Evolutionary conservation across 2,888 invertebrate genomes (phyloP).

Genomic region (Orgyia antiqua): DNA sequence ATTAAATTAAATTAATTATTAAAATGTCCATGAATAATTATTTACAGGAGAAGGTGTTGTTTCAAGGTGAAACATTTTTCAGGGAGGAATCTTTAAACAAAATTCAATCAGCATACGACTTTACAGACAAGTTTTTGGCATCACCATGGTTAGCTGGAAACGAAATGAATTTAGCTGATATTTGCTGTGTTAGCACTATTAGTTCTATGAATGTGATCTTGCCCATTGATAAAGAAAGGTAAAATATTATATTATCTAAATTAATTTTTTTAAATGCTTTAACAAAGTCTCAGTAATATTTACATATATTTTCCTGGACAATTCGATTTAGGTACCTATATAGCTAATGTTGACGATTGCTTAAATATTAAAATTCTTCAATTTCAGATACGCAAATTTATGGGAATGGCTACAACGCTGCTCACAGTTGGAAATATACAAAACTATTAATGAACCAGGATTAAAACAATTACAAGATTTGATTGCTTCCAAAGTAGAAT

Average conservation of each 20-base stretch:
- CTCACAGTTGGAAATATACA: constrained; percentile 42
- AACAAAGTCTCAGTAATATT: no score
- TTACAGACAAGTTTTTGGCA: constrained; percentile 73
- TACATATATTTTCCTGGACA: no score
- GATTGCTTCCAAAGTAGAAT: constrained; percentile 24
- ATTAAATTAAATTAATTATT: no score
- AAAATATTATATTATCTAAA: no score
- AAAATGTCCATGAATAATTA: no score
- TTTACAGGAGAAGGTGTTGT: constrained; percentile 40
- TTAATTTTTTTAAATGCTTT: no score
- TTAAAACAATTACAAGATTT: constrained; percentile 17
- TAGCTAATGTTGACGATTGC: not conserved
- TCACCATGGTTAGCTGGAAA: constrained; percentile 77
- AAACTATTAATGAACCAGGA: constrained; percentile 35
- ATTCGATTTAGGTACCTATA: no score
- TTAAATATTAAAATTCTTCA: not conserved
- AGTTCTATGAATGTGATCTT: constrained; percentile 54
- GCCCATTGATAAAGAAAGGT: constrained; percentile 43
- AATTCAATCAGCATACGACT: constrained; percentile 35
- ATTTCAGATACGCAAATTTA: not conserved
- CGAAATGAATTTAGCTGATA: constrained; percentile 79
- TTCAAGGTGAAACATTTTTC: constrained; percentile 29
- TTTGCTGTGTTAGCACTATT: constrained; percentile 72
- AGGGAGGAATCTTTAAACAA: constrained; percentile 35
- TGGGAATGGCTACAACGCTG: constrained; percentile 41